Evolutionary conservation across 2,797 vertebrate genomes (phyloP), one percentile per base, ranked within the genome.

Genomic region (Pangasius mekongensis): DNA sequence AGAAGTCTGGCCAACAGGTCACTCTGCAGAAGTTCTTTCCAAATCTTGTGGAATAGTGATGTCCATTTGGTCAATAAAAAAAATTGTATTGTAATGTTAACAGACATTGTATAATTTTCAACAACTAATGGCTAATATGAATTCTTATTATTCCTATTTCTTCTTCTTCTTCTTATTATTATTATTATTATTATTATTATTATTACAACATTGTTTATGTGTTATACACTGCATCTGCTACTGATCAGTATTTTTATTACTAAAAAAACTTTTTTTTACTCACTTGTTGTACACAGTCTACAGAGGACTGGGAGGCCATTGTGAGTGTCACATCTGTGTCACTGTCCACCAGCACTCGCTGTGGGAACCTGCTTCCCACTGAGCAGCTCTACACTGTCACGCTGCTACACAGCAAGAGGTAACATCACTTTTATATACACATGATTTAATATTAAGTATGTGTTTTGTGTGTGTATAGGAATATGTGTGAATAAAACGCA

Each of bases 301-400:
- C 97, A 20, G 97, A 98, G 91, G 96, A 98, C 92, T 98, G 98
- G 97, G 97, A 98, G 91, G 97, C 95, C 9, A 86, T 97, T 8
- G 96, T 98, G 85, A 96, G 96, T 0, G 94, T 98, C 52, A 95
- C 93, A 20, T 97, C 97, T 2, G 93, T 87, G 0, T 88, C 78
- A 3, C 94, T 97, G 90, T 96, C 98, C 83, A 96, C 94, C 90
- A 98, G 97, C 90, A 93, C 95, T 7, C 95, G 95, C 60, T 98
- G 97, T 77, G 97, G 97, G 84, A 98, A 97, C 91, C 95, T 97
- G 30, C 95, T 98, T 13, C 97, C 97, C 20, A 97, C 97, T 0
- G 97, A 98, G 86, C 97, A 98, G 92, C 93, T 97, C 86, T 98
- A 97, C 94, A 97, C 93, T 0, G 95, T 96, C 74, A 95, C 91